phyloP scores from a whole-genome alignment of 2,797 vertebrate genomes.

The Chelidonichthys spinosus region DNA sequence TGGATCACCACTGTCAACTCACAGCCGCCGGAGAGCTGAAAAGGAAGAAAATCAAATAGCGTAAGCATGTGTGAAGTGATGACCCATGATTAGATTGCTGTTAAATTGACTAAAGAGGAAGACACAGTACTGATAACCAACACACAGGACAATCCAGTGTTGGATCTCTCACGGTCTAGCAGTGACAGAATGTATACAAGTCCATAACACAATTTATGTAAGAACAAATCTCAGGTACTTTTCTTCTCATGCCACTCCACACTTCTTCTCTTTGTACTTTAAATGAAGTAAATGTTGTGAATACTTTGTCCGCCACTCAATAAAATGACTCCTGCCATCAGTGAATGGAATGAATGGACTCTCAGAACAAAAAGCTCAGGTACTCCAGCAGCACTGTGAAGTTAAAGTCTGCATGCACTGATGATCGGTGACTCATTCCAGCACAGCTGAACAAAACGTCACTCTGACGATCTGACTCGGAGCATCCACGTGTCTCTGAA shows the following conservation, averaged over 20 bases:
- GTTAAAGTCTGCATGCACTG: conserved; percentile 4
- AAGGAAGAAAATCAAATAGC: conserved; percentile 8
- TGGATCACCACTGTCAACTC: conserved; percentile 98
- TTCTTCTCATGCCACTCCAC: background rate
- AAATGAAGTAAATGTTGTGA: background rate
- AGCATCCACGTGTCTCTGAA: conserved; percentile 27
- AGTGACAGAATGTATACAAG: background rate
- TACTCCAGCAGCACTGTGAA: conserved; percentile 7
- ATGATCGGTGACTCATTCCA: conserved; percentile 57
- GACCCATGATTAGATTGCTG: background rate
- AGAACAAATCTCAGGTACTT: no score
- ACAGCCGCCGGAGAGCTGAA: conserved; percentile 96
- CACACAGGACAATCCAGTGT: background rate
- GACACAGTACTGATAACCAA: background rate
- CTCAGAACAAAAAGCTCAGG: conserved; percentile 18
- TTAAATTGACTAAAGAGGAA: background rate
- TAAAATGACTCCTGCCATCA: background rate
- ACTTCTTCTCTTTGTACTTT: background rate
- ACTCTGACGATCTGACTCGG: conserved; percentile 40
- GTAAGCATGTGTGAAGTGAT: no score
- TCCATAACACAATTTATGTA: background rate
- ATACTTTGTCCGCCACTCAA: background rate
- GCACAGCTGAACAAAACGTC: conserved; percentile 41
- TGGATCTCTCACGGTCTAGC: background rate
- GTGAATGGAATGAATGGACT: conserved; percentile 7